Conservation (phyloP, 2,113 vertebrate species). For the human (Homo sapiens) region DNA sequence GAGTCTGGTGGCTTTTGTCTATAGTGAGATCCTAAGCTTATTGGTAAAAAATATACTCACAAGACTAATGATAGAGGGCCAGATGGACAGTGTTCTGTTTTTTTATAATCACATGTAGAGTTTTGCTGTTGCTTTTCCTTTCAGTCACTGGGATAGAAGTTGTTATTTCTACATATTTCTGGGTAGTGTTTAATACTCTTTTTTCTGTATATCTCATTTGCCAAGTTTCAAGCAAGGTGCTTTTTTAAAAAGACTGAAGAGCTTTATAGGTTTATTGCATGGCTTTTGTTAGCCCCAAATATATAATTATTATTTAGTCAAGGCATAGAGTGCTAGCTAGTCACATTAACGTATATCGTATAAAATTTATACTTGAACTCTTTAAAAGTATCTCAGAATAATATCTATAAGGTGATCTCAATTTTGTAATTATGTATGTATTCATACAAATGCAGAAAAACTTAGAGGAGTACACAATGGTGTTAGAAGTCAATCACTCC, state of each 20-base stretch:
- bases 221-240: not conserved
- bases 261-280: not conserved
- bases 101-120: not conserved
- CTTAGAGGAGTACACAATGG: not conserved
- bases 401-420: not conserved
- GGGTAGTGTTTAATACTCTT: not conserved
- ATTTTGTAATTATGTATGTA: not conserved
- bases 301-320: not conserved
- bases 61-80: not conserved
- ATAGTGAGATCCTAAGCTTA: not conserved
- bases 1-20: not conserved
- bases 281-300: not conserved
- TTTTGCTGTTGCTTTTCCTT: conserved; percentile 33
- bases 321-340: not conserved
- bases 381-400: not conserved
- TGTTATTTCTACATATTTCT: conserved; percentile 39
- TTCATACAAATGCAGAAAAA: not conserved
- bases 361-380: not conserved
- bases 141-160: not conserved
- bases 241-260: not conserved
- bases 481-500: not conserved
- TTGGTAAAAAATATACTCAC: not conserved
- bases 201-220: conserved; percentile 12
- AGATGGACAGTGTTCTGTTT: not conserved
- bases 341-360: not conserved